Percentiles rank a stretch among this genome's conserved stretches.
Conservation (phyloP, 1,140 invertebrate genomes). For the Bursaphelenchus mucronatus region DNA sequence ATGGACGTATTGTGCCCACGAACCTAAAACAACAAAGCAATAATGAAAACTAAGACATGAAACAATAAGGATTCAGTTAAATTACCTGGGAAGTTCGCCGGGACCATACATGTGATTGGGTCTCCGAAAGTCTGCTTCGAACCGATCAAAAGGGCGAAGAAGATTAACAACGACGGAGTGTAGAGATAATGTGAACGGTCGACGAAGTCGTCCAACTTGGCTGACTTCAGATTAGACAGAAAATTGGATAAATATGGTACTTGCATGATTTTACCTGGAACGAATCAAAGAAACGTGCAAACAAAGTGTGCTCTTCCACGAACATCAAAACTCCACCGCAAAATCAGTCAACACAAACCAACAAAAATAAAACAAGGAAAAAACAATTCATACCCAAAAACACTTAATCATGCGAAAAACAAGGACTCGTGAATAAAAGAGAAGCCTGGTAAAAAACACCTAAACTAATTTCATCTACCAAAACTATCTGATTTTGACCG, state of each 20-base stretch:
- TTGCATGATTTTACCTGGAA: slow-evolving; percentile 1
- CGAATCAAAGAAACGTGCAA: no score
- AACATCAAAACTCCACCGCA: no score
- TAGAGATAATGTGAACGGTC: slow-evolving; percentile 15
- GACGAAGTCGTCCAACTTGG: slow-evolving; percentile 22
- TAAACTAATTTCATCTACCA: no score
- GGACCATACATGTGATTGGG: slow-evolving; percentile 14
- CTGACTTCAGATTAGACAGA: slow-evolving; percentile 13
- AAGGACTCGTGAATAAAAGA: no score
- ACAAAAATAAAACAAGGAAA: no score
- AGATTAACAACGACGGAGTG: not conserved
- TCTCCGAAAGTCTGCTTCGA: slow-evolving; percentile 23
- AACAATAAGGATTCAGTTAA: not conserved
- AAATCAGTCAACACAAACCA: no score
- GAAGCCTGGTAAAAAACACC: no score
- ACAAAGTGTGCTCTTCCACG: no score
- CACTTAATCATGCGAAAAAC: no score
- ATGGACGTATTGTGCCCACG: slow-evolving; percentile 5
- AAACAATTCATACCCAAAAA: no score
- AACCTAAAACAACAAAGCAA: not conserved
- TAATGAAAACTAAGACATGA: slow-evolving; percentile 1
- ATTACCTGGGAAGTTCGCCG: slow-evolving; percentile 3
- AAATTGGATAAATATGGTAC: slow-evolving; percentile 6
- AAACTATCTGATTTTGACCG: no score
- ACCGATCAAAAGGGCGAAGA: slow-evolving; percentile 5